Percentiles rank a stretch among this genome's conserved stretches.
These are phyloP conservation scores for Caranx ignobilis DNA, from an alignment of 2,113 vertebrate species.

Conservation along the genomic window DNA sequence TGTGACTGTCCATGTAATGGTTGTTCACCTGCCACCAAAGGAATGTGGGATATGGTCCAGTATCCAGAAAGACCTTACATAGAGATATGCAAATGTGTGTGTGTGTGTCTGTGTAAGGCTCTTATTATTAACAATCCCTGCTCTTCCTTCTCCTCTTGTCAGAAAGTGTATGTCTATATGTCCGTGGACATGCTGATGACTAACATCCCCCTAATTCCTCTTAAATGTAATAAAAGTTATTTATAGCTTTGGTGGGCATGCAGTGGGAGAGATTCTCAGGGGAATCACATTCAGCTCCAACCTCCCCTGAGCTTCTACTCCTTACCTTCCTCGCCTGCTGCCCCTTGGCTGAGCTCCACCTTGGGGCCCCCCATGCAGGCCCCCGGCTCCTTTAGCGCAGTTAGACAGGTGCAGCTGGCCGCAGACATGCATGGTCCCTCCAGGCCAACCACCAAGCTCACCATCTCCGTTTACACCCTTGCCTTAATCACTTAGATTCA, in stretches of 20 bases:
- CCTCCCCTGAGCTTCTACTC: conserved; percentile 40
- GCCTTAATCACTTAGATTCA: conserved; percentile 66
- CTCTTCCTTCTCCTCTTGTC: conserved; percentile 21
- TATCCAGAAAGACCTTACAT: not conserved
- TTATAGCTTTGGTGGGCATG: conserved; percentile 68
- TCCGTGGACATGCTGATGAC: conserved; percentile 57
- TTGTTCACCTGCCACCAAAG: too few species aligned
- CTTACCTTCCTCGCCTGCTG: conserved; percentile 56
- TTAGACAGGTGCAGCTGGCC: conserved; percentile 77
- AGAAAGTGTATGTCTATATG: conserved; percentile 41
- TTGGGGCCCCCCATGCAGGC: conserved; percentile 55
- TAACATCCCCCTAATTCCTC: conserved; percentile 73
- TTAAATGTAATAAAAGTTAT: conserved; percentile 81
- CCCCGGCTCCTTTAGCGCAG: conserved; percentile 56
- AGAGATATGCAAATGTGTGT: not conserved
- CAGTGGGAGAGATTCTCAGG: conserved; percentile 64
- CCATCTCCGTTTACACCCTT: conserved; percentile 74
- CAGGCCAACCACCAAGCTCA: conserved; percentile 46
- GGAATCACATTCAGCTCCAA: conserved; percentile 70
- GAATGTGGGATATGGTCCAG: too few species aligned
- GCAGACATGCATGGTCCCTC: conserved; percentile 50
- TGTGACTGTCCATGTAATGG: too few species aligned
- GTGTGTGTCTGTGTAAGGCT: not conserved
- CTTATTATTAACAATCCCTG: conserved; percentile 1
- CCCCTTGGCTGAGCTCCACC: conserved; percentile 71